These are phyloP conservation scores for Sinocyclocheilus rhinocerous DNA, from an alignment of 2,113 vertebrate species.

Conservation along the genomic window DNA sequence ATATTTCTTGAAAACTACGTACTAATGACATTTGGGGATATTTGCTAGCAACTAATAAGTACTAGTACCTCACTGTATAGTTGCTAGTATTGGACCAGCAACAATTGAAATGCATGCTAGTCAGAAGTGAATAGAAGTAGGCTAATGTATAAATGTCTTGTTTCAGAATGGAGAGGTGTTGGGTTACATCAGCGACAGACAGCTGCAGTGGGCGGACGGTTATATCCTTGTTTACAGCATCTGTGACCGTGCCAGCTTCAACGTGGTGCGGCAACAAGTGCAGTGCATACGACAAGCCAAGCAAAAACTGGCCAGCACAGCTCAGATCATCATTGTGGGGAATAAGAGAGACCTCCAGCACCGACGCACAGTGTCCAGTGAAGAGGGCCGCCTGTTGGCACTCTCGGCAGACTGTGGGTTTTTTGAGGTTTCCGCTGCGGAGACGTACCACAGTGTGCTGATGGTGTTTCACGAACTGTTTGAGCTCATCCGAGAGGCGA, in stretches of 20 bases:
- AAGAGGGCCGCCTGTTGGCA: slow-evolving; percentile 67
- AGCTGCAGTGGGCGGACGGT: slow-evolving; percentile 71
- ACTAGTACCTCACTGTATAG: background rate
- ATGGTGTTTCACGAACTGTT: slow-evolving; percentile 70
- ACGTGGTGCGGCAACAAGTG: slow-evolving; percentile 63
- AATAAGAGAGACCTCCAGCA: slow-evolving; percentile 73
- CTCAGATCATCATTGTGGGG: slow-evolving; percentile 66
- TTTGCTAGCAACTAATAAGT: background rate
- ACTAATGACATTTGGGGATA: background rate
- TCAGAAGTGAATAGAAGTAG: background rate
- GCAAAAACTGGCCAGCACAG: slow-evolving; percentile 41
- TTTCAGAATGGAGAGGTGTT: slow-evolving; percentile 52
- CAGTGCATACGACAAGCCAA: slow-evolving; percentile 60
- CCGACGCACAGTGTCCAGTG: slow-evolving; percentile 63
- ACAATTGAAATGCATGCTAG: background rate
- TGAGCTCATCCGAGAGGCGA: slow-evolving; percentile 59
- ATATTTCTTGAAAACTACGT: too few relatives aligned
- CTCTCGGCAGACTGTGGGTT: slow-evolving; percentile 65
- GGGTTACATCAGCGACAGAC: slow-evolving; percentile 58
- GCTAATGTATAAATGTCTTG: background rate
- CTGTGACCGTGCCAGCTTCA: slow-evolving; percentile 69
- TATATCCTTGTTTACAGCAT: slow-evolving; percentile 73
- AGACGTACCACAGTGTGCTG: slow-evolving; percentile 68
- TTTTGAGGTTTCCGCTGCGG: slow-evolving; percentile 70
- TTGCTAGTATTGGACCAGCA: background rate